Evolutionary conservation across 2,113 vertebrate species (phyloP).

Genomic region (Callaeas wilsoni): DNA sequence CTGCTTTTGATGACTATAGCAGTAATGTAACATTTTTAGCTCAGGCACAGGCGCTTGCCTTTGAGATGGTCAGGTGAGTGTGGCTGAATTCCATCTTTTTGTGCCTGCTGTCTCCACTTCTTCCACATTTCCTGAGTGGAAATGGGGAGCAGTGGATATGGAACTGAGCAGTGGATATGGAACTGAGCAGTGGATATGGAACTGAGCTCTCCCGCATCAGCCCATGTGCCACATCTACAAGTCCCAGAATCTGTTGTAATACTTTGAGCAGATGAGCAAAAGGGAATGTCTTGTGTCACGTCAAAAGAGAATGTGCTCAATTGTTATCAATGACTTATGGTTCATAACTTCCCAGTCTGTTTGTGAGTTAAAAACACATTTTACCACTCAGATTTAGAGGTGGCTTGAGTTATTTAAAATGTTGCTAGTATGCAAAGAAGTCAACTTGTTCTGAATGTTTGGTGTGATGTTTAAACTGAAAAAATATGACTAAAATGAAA

Average conservation of each 20-base stretch:
- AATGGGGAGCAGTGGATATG: neutral
- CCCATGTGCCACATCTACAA: rapidly evolving
- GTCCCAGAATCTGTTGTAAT: neutral
- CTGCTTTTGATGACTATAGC: neutral
- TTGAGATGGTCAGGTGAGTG: neutral
- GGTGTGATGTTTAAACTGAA: neutral
- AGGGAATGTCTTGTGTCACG: neutral
- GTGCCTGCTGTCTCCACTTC: neutral
- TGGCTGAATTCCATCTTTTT: neutral
- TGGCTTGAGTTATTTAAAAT: neutral
- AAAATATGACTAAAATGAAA: neutral
- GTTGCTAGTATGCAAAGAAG: neutral
- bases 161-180: neutral
- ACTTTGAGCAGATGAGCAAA: neutral
- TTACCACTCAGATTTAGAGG: neutral
- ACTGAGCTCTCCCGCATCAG: neutral
- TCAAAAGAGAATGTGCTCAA: neutral
- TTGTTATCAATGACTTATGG: neutral
- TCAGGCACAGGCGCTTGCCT: neutral
- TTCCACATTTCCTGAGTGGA: neutral
- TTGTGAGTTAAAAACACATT: neutral
- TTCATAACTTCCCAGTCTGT: neutral
- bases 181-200: neutral
- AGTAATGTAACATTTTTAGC: neutral
- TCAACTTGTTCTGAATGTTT: neutral